Percentiles rank a stretch among this genome's conserved stretches.
phyloP scores from a whole-genome alignment of 1,140 invertebrate genomes.

The Drosophila repletoides region DNA sequence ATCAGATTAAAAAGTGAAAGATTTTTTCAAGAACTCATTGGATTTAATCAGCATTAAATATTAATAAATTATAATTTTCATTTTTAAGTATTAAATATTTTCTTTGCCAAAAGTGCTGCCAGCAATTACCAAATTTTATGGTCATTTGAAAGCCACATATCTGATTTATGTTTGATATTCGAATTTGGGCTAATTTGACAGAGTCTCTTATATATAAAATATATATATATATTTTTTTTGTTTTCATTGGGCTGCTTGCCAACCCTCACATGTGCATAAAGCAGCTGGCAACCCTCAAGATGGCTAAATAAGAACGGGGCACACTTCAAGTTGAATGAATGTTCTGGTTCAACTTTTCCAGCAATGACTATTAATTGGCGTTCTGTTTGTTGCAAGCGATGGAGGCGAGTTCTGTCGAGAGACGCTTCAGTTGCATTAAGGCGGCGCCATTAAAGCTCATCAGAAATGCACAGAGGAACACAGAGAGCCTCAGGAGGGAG shows the following conservation, averaged over 20 bases:
- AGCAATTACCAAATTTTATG: constrained; percentile 67
- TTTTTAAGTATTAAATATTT: no score
- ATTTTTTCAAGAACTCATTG: no score
- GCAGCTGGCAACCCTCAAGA: constrained; percentile 48
- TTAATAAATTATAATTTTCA: no score
- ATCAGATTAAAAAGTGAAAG: no score
- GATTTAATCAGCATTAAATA: no score
- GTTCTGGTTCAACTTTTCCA: constrained; percentile 57
- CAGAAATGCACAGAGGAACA: constrained; percentile 62
- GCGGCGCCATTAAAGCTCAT: constrained; percentile 78
- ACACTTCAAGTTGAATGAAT: constrained; percentile 60
- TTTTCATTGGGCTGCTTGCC: constrained; percentile 21
- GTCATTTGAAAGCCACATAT: constrained; percentile 43
- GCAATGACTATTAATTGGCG: constrained; percentile 78
- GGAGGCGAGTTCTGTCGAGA: not conserved
- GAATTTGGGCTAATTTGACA: constrained; percentile 64
- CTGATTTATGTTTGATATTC: constrained; percentile 27
- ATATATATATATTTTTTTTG: not conserved
- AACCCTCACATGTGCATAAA: constrained; percentile 25
- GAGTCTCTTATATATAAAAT: constrained; percentile 21
- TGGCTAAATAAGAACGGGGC: constrained; percentile 23
- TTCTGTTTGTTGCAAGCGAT: constrained; percentile 33
- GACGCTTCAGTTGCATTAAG: constrained; percentile 65
- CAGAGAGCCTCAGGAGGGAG: not conserved
- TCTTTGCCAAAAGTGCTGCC: no score